Base-by-base conservation (phyloP, 2,888 invertebrate genomes). In the Endomychus coccineus region DNA sequence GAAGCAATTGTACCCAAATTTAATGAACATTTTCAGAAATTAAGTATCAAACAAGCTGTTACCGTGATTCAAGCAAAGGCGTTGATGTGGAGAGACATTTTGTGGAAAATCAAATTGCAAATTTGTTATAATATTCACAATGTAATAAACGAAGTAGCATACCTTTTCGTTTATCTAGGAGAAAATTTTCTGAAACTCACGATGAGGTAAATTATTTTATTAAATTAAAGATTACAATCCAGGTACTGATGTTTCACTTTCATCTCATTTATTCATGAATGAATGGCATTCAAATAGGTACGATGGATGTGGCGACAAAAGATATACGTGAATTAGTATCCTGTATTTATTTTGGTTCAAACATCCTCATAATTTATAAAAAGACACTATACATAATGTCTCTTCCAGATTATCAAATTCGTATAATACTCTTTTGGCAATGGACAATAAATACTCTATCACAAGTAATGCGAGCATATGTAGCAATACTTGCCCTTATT, bases 401-500 rank as follows among this genome's bases (percentile, higher is more conserved):
- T 25, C 11, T 27, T 37, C 17, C 27, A 38, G 38, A 12, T 24
- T 82, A 49, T 73, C 80, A 2, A 71, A 70, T 34, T 69, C 71
- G 40, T 79, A 77, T 58, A 81, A 82, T 51, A 70, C 72, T 39
- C 65, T 78, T 25, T 61, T 78, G 29, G 70, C 73, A 2, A 60
- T 79, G 45, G 76, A 79, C 51, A 69, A 70, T 41, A 75, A 75
- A 50, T 63, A 52, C 46, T 69, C 69, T 21, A 71, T 75, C 36
- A 69, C 71, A 19, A 65, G 70, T 1, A 73, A 73, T 42, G 72
- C 73, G 46, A 75, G 74, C 48, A 68, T 83, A 16, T 83, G 82
- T 58, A 81, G 80, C 52, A 87, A 87, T 55, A 81, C 83, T 9
- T 85, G 81, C 54, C 83, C 88, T 0, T 73, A 72, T 36, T 69